Evolutionary conservation across 2,113 vertebrate species (phyloP).

Genomic region (Carollia perspicillata): DNA sequence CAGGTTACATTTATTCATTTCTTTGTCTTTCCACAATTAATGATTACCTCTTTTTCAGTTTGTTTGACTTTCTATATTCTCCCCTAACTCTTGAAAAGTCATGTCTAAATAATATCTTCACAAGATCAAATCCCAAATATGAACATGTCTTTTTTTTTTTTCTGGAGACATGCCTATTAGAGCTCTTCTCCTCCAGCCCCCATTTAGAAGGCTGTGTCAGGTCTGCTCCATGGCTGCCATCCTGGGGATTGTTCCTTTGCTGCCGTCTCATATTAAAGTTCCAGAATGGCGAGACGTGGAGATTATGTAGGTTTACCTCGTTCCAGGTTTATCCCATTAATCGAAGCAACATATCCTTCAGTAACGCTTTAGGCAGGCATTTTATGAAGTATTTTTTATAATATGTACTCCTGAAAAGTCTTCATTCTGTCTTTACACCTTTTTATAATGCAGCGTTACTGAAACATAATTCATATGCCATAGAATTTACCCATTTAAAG

Average conservation of each 20-base stretch:
- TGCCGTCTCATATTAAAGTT: background rate
- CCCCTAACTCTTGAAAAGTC: background rate
- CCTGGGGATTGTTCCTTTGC: background rate
- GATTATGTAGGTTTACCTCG: background rate
- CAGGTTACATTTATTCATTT: background rate
- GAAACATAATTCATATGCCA: background rate
- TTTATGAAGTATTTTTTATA: background rate
- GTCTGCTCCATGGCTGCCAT: background rate
- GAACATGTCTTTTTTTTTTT: background rate
- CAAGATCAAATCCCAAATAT: background rate
- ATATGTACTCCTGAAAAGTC: background rate
- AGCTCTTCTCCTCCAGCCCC: background rate
- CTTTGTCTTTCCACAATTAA: background rate
- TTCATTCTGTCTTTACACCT: background rate
- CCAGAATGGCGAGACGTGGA: background rate
- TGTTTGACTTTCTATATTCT: background rate
- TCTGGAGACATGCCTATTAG: background rate
- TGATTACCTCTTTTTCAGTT: background rate
- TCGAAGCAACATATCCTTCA: background rate
- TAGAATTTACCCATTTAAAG: background rate
- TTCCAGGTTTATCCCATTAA: background rate
- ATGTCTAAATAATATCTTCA: background rate
- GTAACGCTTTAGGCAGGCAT: background rate
- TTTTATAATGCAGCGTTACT: background rate
- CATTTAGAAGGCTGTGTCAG: background rate